Conservation (phyloP, 1,140 invertebrate species). For the Drosophila cardini region DNA sequence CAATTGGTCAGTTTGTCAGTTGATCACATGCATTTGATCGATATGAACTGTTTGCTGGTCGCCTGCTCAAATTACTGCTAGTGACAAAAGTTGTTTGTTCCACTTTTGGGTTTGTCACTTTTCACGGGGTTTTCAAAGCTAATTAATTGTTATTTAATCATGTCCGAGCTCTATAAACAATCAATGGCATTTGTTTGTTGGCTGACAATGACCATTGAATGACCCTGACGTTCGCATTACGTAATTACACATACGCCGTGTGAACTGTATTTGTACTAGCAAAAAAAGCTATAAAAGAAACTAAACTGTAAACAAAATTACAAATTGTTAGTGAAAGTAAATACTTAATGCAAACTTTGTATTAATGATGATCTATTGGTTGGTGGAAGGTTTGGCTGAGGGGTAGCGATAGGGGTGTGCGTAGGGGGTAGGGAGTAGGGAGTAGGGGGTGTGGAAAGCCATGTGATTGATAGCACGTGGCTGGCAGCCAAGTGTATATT, state of each 20-base stretch:
- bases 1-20: not conserved
- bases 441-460: not conserved
- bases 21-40: constrained; percentile 69
- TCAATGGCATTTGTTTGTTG: constrained; percentile 55
- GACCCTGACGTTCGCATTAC: constrained; percentile 57
- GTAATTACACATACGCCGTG: constrained; percentile 72
- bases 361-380: not conserved
- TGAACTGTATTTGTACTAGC: constrained; percentile 12
- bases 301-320: constrained; percentile 6
- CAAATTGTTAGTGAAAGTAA: constrained; percentile 38
- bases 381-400: not conserved
- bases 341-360: constrained; percentile 25
- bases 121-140: constrained; percentile 15
- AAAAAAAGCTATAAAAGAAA: not conserved
- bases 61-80: constrained; percentile 47
- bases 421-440: not conserved
- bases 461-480: constrained; percentile 43
- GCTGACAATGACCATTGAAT: constrained; percentile 54
- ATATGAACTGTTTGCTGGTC: constrained; percentile 35
- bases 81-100: constrained; percentile 12
- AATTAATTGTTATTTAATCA: constrained; percentile 77
- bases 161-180: constrained; percentile 58
- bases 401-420: not conserved
- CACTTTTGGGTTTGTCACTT: not conserved
- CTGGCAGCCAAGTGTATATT: not conserved